Evolutionary conservation across 2,797 vertebrate genomes (phyloP).

Genomic region (Mallotus villosus): DNA sequence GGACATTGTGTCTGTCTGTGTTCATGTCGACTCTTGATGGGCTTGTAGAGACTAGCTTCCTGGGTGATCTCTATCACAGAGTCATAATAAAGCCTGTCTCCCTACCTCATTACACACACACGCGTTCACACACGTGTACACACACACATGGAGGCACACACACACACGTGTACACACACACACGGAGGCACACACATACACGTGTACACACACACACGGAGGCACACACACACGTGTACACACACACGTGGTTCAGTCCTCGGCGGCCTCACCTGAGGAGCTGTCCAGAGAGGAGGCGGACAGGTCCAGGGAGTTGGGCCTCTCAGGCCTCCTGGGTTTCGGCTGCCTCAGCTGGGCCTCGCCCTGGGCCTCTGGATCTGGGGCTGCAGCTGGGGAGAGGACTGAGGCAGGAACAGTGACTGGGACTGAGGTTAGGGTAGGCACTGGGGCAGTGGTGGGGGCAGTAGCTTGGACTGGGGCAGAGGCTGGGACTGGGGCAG

Average conservation of each 20-base stretch:
- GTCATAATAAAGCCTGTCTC: neutral
- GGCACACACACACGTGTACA: constrained; percentile 3
- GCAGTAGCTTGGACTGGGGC: neutral
- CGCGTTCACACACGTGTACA: constrained; percentile 8
- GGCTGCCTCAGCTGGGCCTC: constrained; percentile 38
- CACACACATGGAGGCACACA: constrained; percentile 18
- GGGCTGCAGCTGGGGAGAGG: neutral
- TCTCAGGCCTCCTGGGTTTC: constrained; percentile 80
- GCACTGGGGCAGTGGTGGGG: neutral
- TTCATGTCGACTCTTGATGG: neutral
- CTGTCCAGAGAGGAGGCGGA: constrained; percentile 70
- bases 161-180: constrained; percentile 5
- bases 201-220: constrained; percentile 7
- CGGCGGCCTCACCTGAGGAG: constrained; percentile 41
- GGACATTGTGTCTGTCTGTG: neutral
- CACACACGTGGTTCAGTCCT: neutral
- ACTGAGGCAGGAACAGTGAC: neutral
- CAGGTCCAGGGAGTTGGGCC: constrained; percentile 91
- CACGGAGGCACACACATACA: neutral
- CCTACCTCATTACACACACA: constrained; percentile 10
- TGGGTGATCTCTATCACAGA: neutral
- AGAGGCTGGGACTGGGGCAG: neutral
- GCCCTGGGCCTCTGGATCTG: constrained; percentile 17
- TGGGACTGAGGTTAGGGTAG: neutral
- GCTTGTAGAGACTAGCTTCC: neutral